phyloP scores from a whole-genome alignment of 2,888 invertebrate genomes.

The Plebejus melissa region DNA sequence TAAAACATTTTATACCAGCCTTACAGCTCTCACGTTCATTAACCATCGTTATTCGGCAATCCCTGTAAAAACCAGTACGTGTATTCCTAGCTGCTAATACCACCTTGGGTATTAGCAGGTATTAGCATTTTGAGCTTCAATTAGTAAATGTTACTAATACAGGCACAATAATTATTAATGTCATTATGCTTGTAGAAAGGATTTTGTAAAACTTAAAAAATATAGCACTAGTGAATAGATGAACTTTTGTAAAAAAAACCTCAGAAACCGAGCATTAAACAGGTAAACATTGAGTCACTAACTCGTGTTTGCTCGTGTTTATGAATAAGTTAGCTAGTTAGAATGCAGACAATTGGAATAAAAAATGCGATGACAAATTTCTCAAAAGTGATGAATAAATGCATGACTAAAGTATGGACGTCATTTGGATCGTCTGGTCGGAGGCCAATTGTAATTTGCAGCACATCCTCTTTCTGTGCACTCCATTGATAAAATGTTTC shows the following conservation, averaged over 20 bases:
- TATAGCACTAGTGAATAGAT: neutral
- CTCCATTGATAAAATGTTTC: neutral
- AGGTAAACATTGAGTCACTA: neutral
- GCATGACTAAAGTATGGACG: slow-evolving; percentile 25
- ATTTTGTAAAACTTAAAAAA: too few species aligned
- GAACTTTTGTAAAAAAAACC: neutral
- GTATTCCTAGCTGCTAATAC: too few species aligned
- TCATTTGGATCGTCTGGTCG: slow-evolving; percentile 50
- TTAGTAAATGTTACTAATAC: too few species aligned
- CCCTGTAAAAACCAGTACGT: too few species aligned
- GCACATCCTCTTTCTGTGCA: slow-evolving; percentile 1
- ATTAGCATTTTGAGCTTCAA: too few species aligned
- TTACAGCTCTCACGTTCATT: too few species aligned
- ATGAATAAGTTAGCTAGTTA: slow-evolving; percentile 2
- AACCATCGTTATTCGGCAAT: too few species aligned
- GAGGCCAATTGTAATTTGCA: slow-evolving; percentile 57
- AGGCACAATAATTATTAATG: too few species aligned
- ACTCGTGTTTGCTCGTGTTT: slow-evolving; percentile 8
- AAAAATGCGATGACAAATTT: slow-evolving; percentile 23
- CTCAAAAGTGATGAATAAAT: slow-evolving; percentile 27
- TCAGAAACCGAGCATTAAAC: neutral
- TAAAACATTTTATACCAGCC: too few species aligned
- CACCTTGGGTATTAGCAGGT: too few species aligned
- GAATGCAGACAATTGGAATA: neutral
- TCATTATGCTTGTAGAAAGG: too few species aligned